Evolutionary conservation across 2,797 vertebrate species (phyloP).

Genomic region (Acanthurus leucopareius): DNA sequence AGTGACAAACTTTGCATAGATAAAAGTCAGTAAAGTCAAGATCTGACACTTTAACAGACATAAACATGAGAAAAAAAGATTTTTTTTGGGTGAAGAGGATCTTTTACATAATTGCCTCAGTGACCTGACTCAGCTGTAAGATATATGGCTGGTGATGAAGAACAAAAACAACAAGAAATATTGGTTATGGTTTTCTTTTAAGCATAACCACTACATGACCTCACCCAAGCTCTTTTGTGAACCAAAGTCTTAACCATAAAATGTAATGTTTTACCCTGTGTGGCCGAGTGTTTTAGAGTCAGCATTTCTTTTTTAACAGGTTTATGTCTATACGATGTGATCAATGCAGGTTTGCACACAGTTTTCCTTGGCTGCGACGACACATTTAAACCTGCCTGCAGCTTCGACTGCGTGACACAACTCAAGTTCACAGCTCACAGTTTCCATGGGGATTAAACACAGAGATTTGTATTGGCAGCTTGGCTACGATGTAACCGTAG

Average conservation of each 20-base stretch:
- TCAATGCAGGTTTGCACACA: not conserved
- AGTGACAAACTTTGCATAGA: no score
- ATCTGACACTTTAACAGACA: no score
- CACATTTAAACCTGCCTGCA: not conserved
- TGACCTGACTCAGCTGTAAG: no score
- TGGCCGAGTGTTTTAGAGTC: not conserved
- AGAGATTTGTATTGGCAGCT: constrained; percentile 29
- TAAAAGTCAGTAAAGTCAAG: no score
- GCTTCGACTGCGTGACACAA: constrained; percentile 2
- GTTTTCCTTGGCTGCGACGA: constrained; percentile 31
- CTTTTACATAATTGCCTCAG: no score
- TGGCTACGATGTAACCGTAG: not conserved
- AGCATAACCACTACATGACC: not conserved
- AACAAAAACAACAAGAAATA: no score
- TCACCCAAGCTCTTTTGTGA: not conserved
- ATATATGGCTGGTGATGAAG: no score
- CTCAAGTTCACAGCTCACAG: constrained; percentile 8
- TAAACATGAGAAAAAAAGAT: no score
- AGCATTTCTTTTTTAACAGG: constrained; percentile 13
- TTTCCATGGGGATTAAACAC: constrained; percentile 50
- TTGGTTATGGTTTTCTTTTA: not conserved
- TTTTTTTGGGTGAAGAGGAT: no score
- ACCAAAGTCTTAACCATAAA: not conserved
- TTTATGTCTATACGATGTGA: constrained; percentile 20
- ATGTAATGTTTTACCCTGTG: not conserved